These are phyloP conservation scores for Strix aluco DNA, from an alignment of 2,113 vertebrate genomes.

Conservation along the genomic window DNA sequence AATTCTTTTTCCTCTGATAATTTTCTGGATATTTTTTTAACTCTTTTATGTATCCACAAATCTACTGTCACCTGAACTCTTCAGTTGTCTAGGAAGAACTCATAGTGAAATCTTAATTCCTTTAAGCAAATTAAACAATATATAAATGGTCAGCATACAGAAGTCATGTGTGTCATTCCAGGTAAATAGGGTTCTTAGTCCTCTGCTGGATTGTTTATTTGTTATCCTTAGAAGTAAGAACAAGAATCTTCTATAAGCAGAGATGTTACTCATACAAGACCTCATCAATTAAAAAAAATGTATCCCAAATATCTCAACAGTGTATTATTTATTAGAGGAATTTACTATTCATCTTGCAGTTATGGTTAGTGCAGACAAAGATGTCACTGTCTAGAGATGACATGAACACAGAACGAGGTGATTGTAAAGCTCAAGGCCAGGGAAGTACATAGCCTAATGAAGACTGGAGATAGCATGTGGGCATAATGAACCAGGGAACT, in stretches of 20 bases:
- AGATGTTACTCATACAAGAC: fast-evolving
- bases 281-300: neutral
- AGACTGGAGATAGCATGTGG: neutral
- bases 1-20: neutral
- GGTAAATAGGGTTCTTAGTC: neutral
- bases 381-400: neutral
- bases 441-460: neutral
- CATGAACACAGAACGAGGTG: neutral
- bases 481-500: neutral
- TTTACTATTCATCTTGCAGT: neutral
- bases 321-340: neutral
- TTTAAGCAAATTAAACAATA: neutral
- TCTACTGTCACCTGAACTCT: neutral
- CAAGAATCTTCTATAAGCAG: neutral
- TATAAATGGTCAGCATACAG: neutral
- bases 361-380: neutral
- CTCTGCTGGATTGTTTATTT: neutral
- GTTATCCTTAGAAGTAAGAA: neutral
- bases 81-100: neutral
- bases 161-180: neutral
- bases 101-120: neutral
- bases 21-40: neutral
- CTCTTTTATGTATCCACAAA: neutral
- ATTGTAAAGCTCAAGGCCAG: neutral
- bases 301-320: neutral